Percentiles rank a stretch among this genome's conserved stretches.
These are phyloP conservation scores for Dascyllus trimaculatus DNA, from an alignment of 2,113 vertebrate genomes.

Conservation along the genomic window DNA sequence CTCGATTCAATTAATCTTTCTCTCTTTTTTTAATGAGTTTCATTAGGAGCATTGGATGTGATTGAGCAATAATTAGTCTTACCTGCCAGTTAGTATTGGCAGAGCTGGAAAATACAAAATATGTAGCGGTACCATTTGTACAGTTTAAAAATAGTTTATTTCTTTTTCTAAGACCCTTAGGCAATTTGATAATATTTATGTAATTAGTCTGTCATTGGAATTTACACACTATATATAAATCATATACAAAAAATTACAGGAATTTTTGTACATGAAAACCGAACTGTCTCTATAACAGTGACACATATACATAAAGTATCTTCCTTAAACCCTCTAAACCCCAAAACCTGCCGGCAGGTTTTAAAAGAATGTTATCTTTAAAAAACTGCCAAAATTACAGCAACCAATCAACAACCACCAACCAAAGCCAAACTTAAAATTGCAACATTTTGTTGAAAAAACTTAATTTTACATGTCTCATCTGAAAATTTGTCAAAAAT, in stretches of 20 bases:
- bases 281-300: background rate
- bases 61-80: constrained; percentile 22
- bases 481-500: no score
- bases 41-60: constrained; percentile 27
- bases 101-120: background rate
- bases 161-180: background rate
- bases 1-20: constrained; percentile 22
- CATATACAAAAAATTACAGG: no score
- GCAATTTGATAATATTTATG: background rate
- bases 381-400: no score
- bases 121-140: background rate
- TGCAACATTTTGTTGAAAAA: no score
- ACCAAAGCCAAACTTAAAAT: no score
- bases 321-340: background rate
- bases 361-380: no score
- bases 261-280: background rate
- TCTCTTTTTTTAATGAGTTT: constrained; percentile 35
- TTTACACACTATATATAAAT: no score
- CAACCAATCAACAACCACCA: no score
- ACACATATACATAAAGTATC: background rate
- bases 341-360: no score
- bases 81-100: constrained; percentile 16
- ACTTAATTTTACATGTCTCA: no score
- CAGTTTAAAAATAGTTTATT: background rate
- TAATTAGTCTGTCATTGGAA: background rate